phyloP scores from a whole-genome alignment of 2,888 invertebrate species.

The Yponomeuta plumbellus region DNA sequence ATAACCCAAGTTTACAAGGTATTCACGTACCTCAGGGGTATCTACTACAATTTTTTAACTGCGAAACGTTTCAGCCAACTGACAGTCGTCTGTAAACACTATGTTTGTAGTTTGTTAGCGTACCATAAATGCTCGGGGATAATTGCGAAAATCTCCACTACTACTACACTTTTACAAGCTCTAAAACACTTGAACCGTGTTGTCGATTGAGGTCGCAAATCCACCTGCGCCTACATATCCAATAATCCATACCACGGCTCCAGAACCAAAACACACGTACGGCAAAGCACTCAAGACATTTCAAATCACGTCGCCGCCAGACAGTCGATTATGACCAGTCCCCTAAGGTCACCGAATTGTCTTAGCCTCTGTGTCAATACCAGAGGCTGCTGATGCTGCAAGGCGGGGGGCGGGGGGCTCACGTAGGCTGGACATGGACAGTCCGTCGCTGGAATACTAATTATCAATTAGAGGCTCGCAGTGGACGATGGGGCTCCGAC shows the following conservation, averaged over 20 bases:
- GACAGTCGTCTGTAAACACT: no score
- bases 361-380: conserved; percentile 38
- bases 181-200: no score
- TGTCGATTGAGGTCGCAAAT: no score
- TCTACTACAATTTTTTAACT: no score
- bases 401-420: conserved; percentile 24
- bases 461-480: conserved; percentile 52
- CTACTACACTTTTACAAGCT: no score
- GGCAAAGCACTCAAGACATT: conserved; percentile 3
- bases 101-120: no score
- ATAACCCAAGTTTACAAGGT: no score
- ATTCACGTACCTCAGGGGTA: no score
- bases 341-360: conserved; percentile 36
- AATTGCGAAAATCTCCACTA: no score
- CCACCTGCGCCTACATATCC: neutral
- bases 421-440: conserved; percentile 55
- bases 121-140: no score
- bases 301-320: conserved; percentile 10
- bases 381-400: conserved; percentile 50
- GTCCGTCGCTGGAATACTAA: conserved; percentile 55
- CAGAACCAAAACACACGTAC: neutral
- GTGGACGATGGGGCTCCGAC: conserved; percentile 23
- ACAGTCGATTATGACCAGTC: conserved; percentile 18
- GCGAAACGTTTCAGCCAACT: no score
- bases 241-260: neutral